These are phyloP conservation scores for Dascillus cervinus DNA, from an alignment of 2,888 invertebrate genomes.

Conservation along the genomic window DNA sequence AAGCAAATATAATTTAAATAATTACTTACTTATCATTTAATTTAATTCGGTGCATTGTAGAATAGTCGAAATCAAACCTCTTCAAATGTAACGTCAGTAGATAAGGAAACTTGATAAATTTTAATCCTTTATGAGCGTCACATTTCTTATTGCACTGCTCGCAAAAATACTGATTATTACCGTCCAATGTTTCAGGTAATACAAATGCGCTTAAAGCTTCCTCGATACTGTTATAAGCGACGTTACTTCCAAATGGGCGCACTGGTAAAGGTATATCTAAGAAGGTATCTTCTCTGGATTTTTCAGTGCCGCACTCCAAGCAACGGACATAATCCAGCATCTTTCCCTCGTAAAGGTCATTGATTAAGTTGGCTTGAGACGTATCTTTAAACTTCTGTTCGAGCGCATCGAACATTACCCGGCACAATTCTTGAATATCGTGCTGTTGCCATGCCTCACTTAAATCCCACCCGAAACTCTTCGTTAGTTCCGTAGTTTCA, in stretches of 20 bases:
- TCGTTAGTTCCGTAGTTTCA: slow-evolving; percentile 80
- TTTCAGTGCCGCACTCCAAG: slow-evolving; percentile 74
- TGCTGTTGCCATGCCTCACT: slow-evolving; percentile 89
- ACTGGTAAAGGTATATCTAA: slow-evolving; percentile 82
- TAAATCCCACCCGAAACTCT: slow-evolving; percentile 86
- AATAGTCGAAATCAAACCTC: slow-evolving; percentile 84
- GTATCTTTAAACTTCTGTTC: slow-evolving; percentile 79
- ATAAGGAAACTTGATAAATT: slow-evolving; percentile 80
- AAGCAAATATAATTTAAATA: too few relatives aligned
- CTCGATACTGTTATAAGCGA: slow-evolving; percentile 70
- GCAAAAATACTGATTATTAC: slow-evolving; percentile 79
- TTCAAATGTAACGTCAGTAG: slow-evolving; percentile 80
- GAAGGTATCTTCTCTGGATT: slow-evolving; percentile 74
- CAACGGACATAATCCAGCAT: slow-evolving; percentile 88
- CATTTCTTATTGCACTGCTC: slow-evolving; percentile 80
- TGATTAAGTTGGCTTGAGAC: slow-evolving; percentile 73
- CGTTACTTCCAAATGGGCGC: slow-evolving; percentile 68
- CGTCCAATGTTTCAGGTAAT: slow-evolving; percentile 75
- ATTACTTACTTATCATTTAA: slow-evolving; percentile 63
- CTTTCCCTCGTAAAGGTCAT: slow-evolving; percentile 64
- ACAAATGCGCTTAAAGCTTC: slow-evolving; percentile 79
- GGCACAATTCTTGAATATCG: slow-evolving; percentile 82
- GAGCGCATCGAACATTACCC: slow-evolving; percentile 85
- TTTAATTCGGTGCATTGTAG: slow-evolving; percentile 76
- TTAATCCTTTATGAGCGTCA: slow-evolving; percentile 83